These are phyloP conservation scores for Octonoba sinensis DNA, from an alignment of 2,888 invertebrate species.

Conservation along the genomic window DNA sequence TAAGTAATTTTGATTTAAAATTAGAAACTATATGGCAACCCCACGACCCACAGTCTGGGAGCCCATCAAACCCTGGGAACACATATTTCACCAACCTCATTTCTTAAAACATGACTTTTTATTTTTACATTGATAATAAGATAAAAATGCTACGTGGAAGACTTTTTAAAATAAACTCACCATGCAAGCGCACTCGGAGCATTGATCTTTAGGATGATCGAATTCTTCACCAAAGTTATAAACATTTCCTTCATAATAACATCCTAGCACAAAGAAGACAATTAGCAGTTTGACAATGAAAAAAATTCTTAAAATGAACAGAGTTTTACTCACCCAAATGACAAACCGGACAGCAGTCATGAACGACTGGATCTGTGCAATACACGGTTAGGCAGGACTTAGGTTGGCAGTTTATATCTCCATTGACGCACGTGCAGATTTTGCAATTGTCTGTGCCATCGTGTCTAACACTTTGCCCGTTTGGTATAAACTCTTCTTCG, in stretches of 20 bases:
- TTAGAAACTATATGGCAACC: too few species aligned
- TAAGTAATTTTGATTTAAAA: too few species aligned
- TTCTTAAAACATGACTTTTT: too few species aligned
- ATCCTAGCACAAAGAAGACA: slow-evolving; percentile 23
- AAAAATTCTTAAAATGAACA: background rate
- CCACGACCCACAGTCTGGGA: too few species aligned
- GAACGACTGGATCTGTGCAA: slow-evolving; percentile 44
- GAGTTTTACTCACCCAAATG: slow-evolving; percentile 32
- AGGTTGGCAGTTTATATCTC: slow-evolving; percentile 38
- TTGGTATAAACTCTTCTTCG: slow-evolving; percentile 17
- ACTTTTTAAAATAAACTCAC: slow-evolving; percentile 16
- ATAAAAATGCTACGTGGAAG: too few species aligned
- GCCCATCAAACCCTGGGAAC: too few species aligned
- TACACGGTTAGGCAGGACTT: slow-evolving; percentile 27
- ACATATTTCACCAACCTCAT: too few species aligned
- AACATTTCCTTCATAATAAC: slow-evolving; percentile 46
- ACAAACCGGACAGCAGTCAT: slow-evolving; percentile 58
- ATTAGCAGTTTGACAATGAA: background rate
- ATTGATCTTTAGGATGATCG: slow-evolving; percentile 47
- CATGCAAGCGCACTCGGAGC: slow-evolving; percentile 61
- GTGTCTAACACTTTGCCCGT: slow-evolving; percentile 12
- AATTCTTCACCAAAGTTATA: slow-evolving; percentile 56
- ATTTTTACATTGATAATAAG: too few species aligned
- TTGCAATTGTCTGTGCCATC: slow-evolving; percentile 28
- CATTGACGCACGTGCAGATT: slow-evolving; percentile 32